Evolutionary conservation across 2,888 invertebrate genomes (phyloP), one percentile per base, ranked within the genome.

Genomic region (Disparrhopalites patrizii): DNA sequence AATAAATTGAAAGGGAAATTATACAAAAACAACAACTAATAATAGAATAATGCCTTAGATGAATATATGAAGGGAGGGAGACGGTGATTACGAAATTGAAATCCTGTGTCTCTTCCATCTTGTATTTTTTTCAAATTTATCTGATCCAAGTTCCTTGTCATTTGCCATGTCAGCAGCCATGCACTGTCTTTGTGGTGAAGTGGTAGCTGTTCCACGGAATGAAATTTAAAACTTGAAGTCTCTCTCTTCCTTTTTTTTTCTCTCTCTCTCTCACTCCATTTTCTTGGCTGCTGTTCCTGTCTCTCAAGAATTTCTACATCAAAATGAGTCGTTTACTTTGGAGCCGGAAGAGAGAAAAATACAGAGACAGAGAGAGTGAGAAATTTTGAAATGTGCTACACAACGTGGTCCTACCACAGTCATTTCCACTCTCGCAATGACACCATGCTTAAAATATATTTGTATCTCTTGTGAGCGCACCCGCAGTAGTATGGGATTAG

Each of bases 111-210:
- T 10, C 36, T 7, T 36, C 36, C 15, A 10, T 10, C 36, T 36
- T 36, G 15, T 7, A 15, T 10, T 36, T 43, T 15, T 43, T 4
- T 43, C n/a, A 30, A 7, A 7, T 18, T 60, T 60, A 61, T 61
- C 60, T 33, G 50, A 61, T 61, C 4, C 18, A 61, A 30, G 25
- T 36, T 38, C 27, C 36, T 23, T 56, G 56, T 56, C 56, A 56
- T 56, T 43, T 61, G 47, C 43, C 60, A 50, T 61, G 60, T 61
- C 60, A 43, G 47, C 60, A 57, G 23, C 40, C 23, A 40, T 57
- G 40, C 40, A 33, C 23, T 40, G 57, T 57, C 27, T 43, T 57
- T 40, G n/a, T 40, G 20, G 43, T 40, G 2, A 47, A 47, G 47
- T n/a, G 3, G 18, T 8, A 8, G 43, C 5, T 28, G 47, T 47